Percentiles rank a stretch among this genome's conserved stretches.
phyloP scores from a whole-genome alignment of 2,888 invertebrate species.

The Trissolcus japonicus region DNA sequence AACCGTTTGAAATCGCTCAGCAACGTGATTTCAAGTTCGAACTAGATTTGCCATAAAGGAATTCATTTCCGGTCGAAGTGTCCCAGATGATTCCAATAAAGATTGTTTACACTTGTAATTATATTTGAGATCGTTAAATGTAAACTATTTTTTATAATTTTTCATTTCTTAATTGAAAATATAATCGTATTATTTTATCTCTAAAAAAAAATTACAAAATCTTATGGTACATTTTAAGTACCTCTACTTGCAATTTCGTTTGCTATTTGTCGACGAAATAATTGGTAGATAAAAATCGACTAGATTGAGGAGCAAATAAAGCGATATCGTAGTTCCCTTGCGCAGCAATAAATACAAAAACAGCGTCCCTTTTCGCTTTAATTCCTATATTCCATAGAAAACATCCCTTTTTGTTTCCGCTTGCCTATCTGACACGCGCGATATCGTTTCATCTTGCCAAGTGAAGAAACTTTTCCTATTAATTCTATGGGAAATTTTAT shows the following conservation, averaged over 20 bases:
- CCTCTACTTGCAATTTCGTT: constrained; percentile 20
- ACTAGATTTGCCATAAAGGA: constrained; percentile 4
- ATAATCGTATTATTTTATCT: neutral
- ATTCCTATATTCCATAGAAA: constrained; percentile 56
- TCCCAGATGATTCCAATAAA: too few species aligned
- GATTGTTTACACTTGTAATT: too few species aligned
- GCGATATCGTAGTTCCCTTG: constrained; percentile 59
- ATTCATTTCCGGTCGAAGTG: neutral
- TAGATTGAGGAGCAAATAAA: constrained; percentile 61
- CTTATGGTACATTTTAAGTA: constrained; percentile 28
- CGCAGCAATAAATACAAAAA: constrained; percentile 68
- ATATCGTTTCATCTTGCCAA: constrained; percentile 51
- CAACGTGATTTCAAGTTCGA: constrained; percentile 3
- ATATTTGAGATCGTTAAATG: too few species aligned
- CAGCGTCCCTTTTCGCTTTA: constrained; percentile 55
- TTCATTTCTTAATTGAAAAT: too few species aligned
- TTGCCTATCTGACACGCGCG: constrained; percentile 49
- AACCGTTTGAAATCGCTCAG: constrained; percentile 19
- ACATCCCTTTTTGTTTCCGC: constrained; percentile 54
- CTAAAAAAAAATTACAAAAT: neutral
- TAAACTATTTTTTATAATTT: too few species aligned
- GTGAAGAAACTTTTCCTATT: constrained; percentile 63
- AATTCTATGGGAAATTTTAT: constrained; percentile 65
- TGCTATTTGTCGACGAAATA: constrained; percentile 51
- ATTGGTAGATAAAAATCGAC: constrained; percentile 64